Evolutionary conservation across 2,797 vertebrate species (phyloP), one percentile per base, ranked within the genome.

Genomic region (Miichthys miiuy): DNA sequence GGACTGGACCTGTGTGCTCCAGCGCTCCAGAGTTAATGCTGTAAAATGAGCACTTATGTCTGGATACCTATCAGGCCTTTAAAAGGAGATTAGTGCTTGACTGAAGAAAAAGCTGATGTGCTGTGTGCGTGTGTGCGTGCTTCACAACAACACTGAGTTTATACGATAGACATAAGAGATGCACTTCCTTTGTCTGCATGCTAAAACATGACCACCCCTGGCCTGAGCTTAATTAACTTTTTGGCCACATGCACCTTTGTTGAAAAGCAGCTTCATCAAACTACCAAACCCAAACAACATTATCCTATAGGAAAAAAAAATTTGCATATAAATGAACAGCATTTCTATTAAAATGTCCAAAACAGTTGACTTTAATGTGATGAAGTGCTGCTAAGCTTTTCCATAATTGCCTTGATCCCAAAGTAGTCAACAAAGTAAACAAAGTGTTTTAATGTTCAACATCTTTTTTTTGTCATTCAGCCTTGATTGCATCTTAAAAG

Each of bases 261-360:
- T 67, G 10, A 68, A 62, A 71, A 61, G 74, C 23, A 80, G 65
- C 46, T 63, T 64, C 1, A n/a, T 50, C 27, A 65, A 48, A n/a
- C 50, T 64, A 27, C 20, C 57, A 71, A 23, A 47, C 13, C 17
- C 11, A 72, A 71, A 56, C 14, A 72, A 47, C 41, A 25, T 25
- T 12, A 17, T 61, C 14, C 16, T 25, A 20, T 6, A 23, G 13
- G 0, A 34, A 8, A 0, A 34, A 34, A 3, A 42, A 17, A 82
- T 76, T 65, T 42, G 56, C 64, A 80, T 86, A 79, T 77, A 77
- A 54, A 88, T 82, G 0, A 79, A 66, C 55, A 52, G 14, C 11
- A 70, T 69, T 62, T 50, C 6, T 66, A 68, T 65, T 71, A 57
- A 72, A 68, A 64, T 58, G 34, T 38, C 76, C 5, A 8, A 30